Evolutionary conservation across 2,113 vertebrate species (phyloP).

Genomic region (Microtus montanus): DNA sequence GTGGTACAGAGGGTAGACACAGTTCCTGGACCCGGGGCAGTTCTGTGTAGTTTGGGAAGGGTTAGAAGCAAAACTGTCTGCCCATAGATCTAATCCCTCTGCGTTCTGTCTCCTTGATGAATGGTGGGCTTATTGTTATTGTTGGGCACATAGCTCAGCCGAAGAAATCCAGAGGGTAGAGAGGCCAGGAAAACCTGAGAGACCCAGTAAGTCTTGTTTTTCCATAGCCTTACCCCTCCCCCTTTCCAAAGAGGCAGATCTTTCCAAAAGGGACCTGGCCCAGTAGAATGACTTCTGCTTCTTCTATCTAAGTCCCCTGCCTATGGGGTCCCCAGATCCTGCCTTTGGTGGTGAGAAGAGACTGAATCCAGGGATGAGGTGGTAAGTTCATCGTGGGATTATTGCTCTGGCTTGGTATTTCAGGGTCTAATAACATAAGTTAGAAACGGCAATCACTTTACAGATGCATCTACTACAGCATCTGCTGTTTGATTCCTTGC

Average conservation of each 20-base stretch:
- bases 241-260: neutral
- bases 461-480: neutral
- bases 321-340: neutral
- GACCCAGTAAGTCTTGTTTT: neutral
- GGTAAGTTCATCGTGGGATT: no score
- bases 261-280: neutral
- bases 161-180: neutral
- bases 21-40: neutral
- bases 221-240: neutral
- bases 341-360: neutral
- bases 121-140: fast-evolving
- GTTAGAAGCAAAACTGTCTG: neutral
- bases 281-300: neutral
- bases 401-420: neutral
- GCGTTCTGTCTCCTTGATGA: neutral
- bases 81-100: neutral
- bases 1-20: neutral
- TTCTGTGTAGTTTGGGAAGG: neutral
- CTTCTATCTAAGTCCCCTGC: neutral
- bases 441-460: neutral
- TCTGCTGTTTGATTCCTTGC: neutral
- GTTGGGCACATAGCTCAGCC: neutral
- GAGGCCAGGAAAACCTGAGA: neutral
- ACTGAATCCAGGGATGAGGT: no score
- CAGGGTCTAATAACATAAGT: neutral